phyloP scores from a whole-genome alignment of 2,888 invertebrate genomes.

The Clanis bilineata region DNA sequence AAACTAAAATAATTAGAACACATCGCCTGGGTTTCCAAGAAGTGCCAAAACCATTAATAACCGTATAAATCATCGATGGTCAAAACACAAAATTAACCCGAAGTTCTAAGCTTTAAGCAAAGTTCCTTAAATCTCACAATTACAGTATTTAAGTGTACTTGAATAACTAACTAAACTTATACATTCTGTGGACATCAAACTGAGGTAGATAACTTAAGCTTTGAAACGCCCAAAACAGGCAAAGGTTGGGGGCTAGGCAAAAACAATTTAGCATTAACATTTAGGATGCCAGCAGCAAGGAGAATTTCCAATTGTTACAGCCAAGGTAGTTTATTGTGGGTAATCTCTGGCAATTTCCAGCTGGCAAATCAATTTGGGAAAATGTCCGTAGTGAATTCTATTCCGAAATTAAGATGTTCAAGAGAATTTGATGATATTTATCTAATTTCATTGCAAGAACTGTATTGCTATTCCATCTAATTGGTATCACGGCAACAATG shows the following conservation, averaged over 20 bases:
- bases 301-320: background rate
- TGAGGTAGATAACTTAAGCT: background rate
- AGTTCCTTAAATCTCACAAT: background rate
- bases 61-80: no score
- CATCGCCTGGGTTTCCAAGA: no score
- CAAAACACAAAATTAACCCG: no score
- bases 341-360: background rate
- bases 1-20: no score
- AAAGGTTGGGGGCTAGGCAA: background rate
- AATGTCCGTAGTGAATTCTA: background rate
- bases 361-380: conserved; percentile 2
- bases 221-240: background rate
- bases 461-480: no score
- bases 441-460: no score
- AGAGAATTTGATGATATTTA: background rate
- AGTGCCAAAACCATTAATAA: no score
- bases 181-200: background rate
- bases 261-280: conserved; percentile 3
- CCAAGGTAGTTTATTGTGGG: background rate
- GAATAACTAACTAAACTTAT: background rate
- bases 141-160: background rate
- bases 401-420: background rate
- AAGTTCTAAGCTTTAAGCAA: no score
- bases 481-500: no score
- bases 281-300: background rate